Conservation (phyloP, 2,797 vertebrate species). For the Helicolenus hilgendorfi region DNA sequence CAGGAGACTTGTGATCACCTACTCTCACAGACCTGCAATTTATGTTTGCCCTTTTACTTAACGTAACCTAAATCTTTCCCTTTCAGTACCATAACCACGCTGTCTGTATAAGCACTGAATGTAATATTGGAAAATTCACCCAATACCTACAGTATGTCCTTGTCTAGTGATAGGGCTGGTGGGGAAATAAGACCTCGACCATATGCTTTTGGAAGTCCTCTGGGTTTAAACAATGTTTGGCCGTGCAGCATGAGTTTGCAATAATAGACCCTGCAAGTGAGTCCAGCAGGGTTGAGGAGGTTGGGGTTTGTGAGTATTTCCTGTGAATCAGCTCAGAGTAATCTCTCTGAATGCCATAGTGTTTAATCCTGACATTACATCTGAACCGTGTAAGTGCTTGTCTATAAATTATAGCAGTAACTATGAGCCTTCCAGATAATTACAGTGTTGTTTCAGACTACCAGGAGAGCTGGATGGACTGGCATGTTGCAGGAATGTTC, state of each 20-base stretch:
- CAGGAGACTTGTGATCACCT: too few species aligned
- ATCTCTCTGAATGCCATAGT: constrained; percentile 19
- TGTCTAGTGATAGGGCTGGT: too few species aligned
- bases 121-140: too few species aligned
- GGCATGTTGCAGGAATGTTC: constrained; percentile 39
- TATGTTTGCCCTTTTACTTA: neutral
- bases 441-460: constrained; percentile 14
- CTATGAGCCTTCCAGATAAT: neutral
- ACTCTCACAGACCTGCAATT: neutral
- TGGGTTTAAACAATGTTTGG: too few species aligned
- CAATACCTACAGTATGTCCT: too few species aligned
- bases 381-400: constrained; percentile 5
- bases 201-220: too few species aligned
- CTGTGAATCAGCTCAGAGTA: neutral
- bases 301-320: too few species aligned
- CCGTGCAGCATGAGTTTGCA: too few species aligned
- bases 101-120: neutral
- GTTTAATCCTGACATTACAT: constrained; percentile 19
- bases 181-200: too few species aligned
- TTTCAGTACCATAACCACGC: neutral
- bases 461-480: constrained; percentile 2
- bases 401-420: constrained; percentile 13
- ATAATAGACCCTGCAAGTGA: neutral
- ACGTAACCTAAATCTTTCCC: neutral
- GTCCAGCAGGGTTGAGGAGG: neutral